Evolutionary conservation across 2,113 vertebrate species (phyloP).

Genomic region (Siniperca chuatsi): DNA sequence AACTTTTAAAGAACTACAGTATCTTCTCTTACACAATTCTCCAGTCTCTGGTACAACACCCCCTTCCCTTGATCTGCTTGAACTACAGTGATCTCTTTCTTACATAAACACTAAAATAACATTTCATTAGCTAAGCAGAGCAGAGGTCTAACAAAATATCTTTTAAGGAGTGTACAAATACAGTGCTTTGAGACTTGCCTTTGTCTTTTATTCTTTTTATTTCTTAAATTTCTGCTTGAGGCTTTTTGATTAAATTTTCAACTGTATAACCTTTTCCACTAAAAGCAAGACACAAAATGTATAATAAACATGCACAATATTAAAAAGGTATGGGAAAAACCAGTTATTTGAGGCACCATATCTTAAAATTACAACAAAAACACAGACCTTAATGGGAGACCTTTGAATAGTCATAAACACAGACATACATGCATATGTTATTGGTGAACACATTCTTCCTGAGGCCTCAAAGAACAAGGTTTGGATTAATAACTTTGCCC

Average conservation of each 20-base stretch:
- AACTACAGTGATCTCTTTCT: slow-evolving; percentile 11
- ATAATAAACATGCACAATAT: not conserved
- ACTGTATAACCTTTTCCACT: not conserved
- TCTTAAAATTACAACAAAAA: not conserved
- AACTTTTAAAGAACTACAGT: not conserved
- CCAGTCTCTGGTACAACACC: not conserved
- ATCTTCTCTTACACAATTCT: not conserved
- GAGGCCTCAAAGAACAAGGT: not conserved
- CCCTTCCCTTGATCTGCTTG: not conserved
- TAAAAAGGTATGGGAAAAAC: not conserved
- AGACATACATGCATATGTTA: too few species aligned
- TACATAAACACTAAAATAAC: slow-evolving; percentile 10
- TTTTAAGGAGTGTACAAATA: not conserved
- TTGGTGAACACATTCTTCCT: not conserved
- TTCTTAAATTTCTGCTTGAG: not conserved
- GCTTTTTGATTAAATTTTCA: not conserved
- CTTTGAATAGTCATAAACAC: not conserved
- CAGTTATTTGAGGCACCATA: not conserved
- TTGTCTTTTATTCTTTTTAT: not conserved
- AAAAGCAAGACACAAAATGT: not conserved
- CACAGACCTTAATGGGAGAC: not conserved
- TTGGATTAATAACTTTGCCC: not conserved
- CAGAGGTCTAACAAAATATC: not conserved
- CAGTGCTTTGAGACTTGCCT: not conserved
- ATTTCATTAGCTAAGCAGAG: not conserved